Conservation (phyloP, 2,888 invertebrate genomes). For the Podotricha telesiphe region DNA sequence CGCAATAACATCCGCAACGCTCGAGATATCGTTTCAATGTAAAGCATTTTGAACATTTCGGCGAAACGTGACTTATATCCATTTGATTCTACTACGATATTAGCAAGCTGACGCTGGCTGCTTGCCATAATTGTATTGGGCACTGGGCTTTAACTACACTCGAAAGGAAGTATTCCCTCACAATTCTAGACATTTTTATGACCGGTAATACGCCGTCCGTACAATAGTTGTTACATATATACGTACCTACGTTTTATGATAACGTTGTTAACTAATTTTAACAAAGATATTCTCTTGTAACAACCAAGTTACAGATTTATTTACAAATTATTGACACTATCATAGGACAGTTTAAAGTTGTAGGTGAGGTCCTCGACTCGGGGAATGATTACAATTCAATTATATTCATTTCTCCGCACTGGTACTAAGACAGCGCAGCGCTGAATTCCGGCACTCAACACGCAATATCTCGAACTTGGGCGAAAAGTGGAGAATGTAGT, state of each 20-base stretch:
- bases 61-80: slow-evolving; percentile 68
- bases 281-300: neutral
- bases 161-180: slow-evolving; percentile 65
- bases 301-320: neutral
- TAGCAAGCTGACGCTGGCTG: slow-evolving; percentile 69
- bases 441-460: no score
- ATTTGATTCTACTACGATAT: slow-evolving; percentile 61
- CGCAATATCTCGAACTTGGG: no score
- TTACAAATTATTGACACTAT: neutral
- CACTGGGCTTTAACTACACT: slow-evolving; percentile 57
- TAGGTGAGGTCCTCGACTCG: neutral
- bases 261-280: neutral
- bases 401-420: neutral
- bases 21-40: slow-evolving; percentile 44
- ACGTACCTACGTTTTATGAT: neutral
- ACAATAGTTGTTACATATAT: slow-evolving; percentile 43
- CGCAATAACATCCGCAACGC: slow-evolving; percentile 48
- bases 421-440: no score
- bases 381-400: neutral
- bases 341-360: neutral
- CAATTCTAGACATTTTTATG: slow-evolving; percentile 68
- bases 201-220: slow-evolving; percentile 56
- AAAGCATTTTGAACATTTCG: slow-evolving; percentile 61
- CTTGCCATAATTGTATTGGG: slow-evolving; percentile 69
- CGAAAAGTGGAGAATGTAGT: no score